Evolutionary conservation across 1,140 invertebrate genomes (phyloP).

Genomic region (Drosophila equinoxialis): DNA sequence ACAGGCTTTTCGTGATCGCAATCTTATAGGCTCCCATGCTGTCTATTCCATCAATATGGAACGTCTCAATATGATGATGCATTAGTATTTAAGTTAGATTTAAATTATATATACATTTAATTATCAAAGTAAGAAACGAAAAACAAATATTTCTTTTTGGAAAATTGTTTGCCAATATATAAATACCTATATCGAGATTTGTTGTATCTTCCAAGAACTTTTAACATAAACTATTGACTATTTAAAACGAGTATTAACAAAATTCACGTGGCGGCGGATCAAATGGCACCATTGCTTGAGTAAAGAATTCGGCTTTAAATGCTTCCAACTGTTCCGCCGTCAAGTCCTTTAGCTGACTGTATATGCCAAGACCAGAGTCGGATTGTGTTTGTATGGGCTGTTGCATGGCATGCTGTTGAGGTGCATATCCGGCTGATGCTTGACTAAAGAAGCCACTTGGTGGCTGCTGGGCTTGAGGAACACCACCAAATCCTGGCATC

Average conservation of each 20-base stretch:
- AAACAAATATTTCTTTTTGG: background rate
- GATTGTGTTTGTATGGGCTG: background rate
- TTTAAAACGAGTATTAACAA: slow-evolving; percentile 34
- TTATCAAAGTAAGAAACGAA: background rate
- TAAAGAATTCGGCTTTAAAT: slow-evolving; percentile 70
- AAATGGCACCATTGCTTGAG: slow-evolving; percentile 63
- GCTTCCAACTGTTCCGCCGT: slow-evolving; percentile 69
- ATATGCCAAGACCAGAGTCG: slow-evolving; percentile 25
- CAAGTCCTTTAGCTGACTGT: slow-evolving; percentile 66
- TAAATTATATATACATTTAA: background rate
- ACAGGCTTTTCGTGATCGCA: slow-evolving; percentile 84
- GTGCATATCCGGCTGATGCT: slow-evolving; percentile 20
- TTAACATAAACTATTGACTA: background rate
- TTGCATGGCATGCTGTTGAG: slow-evolving; percentile 15
- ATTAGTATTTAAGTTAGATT: slow-evolving; percentile 59
- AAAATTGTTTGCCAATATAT: too few relatives aligned
- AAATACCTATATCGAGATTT: too few relatives aligned
- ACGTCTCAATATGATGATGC: slow-evolving; percentile 84
- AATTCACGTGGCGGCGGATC: slow-evolving; percentile 73
- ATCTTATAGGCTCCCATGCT: slow-evolving; percentile 85
- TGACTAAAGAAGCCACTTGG: slow-evolving; percentile 46
- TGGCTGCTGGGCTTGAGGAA: slow-evolving; percentile 24
- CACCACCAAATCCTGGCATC: slow-evolving; percentile 39
- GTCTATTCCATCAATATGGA: slow-evolving; percentile 86
- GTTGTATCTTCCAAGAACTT: background rate